These are phyloP conservation scores for Hydrotaea cyrtoneurina DNA, from an alignment of 2,888 invertebrate genomes.

Conservation along the genomic window DNA sequence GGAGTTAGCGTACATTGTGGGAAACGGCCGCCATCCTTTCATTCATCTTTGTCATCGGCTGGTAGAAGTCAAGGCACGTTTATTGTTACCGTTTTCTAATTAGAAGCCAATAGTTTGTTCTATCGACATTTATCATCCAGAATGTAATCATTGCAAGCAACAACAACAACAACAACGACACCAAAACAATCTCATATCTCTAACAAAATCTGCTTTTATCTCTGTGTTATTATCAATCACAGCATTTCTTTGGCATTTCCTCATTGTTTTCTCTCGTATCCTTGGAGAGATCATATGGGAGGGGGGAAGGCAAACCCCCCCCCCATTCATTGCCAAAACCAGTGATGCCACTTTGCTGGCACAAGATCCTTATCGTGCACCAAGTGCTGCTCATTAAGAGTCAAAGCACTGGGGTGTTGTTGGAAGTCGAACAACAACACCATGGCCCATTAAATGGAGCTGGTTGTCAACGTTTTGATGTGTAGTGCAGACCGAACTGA, in stretches of 20 bases:
- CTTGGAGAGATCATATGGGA: not conserved
- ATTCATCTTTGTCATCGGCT: not conserved
- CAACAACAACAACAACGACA: too few relatives aligned
- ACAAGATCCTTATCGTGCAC: conserved; percentile 4
- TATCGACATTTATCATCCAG: conserved; percentile 1
- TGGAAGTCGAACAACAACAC: not conserved
- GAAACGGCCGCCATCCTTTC: too few relatives aligned
- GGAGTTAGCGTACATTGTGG: too few relatives aligned
- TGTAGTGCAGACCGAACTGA: not conserved
- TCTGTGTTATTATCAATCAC: not conserved
- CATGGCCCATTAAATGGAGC: not conserved
- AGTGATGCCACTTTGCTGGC: not conserved
- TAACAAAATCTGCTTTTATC: not conserved
- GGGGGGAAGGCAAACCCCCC: conserved; percentile 4
- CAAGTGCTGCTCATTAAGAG: conserved; percentile 1
- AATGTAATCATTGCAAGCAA: not conserved
- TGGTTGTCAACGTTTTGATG: not conserved
- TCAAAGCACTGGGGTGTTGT: not conserved
- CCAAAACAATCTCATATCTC: not conserved
- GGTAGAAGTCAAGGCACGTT: not conserved
- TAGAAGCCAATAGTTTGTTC: not conserved
- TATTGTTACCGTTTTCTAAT: not conserved
- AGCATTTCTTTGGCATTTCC: not conserved
- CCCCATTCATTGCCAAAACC: not conserved
- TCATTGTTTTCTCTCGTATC: not conserved